phyloP scores from a whole-genome alignment of 2,113 vertebrate species.

The Ammospiza nelsoni region DNA sequence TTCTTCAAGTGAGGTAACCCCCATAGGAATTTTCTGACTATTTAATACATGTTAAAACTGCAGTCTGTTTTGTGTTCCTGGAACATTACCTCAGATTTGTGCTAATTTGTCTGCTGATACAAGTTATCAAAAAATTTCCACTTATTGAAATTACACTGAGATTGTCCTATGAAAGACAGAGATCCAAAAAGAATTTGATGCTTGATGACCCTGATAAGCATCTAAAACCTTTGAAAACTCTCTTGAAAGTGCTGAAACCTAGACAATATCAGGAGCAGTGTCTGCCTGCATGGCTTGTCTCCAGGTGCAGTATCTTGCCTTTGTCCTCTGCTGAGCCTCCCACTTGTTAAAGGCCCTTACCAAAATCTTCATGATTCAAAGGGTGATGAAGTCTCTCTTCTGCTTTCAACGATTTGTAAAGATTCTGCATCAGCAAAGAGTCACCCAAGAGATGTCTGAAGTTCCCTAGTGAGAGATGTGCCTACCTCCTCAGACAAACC shows the following conservation, averaged over 20 bases:
- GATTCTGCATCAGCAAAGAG: background rate
- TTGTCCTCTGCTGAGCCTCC: background rate
- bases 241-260: background rate
- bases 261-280: background rate
- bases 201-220: background rate
- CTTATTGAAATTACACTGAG: background rate
- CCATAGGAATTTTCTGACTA: background rate
- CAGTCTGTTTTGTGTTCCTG: background rate
- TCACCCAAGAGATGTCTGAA: background rate
- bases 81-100: background rate
- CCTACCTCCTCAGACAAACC: background rate
- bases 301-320: background rate
- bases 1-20: background rate
- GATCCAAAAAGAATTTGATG: background rate
- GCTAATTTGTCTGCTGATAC: background rate
- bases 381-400: background rate
- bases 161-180: background rate
- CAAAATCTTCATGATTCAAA: background rate
- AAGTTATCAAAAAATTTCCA: background rate
- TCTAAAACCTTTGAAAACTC: background rate
- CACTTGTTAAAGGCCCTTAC: background rate
- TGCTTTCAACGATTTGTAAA: background rate
- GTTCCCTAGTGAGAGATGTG: background rate
- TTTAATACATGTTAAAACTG: background rate
- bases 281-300: background rate